phyloP scores from a whole-genome alignment of 2,797 vertebrate genomes.

The Potorous gilbertii region DNA sequence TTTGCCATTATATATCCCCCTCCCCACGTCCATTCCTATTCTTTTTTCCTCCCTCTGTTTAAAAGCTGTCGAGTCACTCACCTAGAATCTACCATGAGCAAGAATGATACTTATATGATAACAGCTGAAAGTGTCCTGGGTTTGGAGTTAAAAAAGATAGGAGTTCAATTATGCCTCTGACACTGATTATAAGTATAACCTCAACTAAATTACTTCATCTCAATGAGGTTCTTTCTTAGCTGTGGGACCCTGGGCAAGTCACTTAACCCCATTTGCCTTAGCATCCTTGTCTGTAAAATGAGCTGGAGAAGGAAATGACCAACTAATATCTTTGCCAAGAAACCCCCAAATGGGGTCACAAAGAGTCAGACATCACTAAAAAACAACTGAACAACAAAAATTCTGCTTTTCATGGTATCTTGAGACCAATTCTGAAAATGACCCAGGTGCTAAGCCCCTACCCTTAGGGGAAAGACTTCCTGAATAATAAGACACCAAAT shows the following conservation, averaged over 20 bases:
- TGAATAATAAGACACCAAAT: conserved; percentile 14
- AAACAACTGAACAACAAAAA: neutral
- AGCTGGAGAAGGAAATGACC: neutral
- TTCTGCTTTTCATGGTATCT: neutral
- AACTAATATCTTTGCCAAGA: neutral
- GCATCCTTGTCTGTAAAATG: neutral
- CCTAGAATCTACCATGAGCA: neutral
- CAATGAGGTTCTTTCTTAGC: neutral
- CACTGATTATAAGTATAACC: neutral
- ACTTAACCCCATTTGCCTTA: neutral
- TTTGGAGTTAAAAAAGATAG: too few species aligned
- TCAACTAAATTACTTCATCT: neutral
- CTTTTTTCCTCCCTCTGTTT: neutral
- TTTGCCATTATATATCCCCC: neutral
- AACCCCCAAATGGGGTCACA: neutral
- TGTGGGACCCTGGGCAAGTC: neutral
- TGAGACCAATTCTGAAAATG: neutral
- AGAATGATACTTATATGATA: neutral
- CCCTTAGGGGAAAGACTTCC: neutral
- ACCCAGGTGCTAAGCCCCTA: neutral
- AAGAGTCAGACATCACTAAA: neutral
- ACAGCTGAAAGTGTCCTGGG: neutral
- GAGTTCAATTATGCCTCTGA: too few species aligned
- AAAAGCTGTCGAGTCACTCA: neutral
- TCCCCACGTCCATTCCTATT: neutral